Conservation (phyloP, 2,113 vertebrate genomes). For the Uropsilus gracilis region DNA sequence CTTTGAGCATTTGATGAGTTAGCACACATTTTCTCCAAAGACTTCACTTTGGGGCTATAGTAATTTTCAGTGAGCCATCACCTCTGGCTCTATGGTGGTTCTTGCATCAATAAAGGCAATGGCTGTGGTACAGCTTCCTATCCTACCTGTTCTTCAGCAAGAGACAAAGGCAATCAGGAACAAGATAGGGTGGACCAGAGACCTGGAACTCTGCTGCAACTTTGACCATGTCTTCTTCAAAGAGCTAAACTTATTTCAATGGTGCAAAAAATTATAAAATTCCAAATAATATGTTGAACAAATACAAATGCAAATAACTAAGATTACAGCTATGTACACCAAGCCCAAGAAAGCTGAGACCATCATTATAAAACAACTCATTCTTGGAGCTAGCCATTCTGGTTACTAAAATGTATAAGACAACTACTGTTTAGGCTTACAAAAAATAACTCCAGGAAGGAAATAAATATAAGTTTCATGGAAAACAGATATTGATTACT, state of each 20-base stretch:
- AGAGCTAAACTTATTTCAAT: constrained; percentile 53
- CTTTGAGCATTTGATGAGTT: no score
- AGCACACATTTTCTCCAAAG: no score
- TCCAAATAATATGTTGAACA: constrained; percentile 47
- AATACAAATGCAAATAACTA: constrained; percentile 50
- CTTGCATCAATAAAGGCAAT: not conserved
- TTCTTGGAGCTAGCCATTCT: constrained; percentile 8
- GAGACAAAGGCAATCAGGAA: no score
- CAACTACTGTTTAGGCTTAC: constrained; percentile 23
- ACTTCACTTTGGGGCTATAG: not conserved
- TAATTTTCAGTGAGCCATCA: not conserved
- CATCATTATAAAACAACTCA: constrained; percentile 41
- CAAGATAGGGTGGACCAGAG: no score
- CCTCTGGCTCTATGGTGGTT: not conserved
- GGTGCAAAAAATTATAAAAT: constrained; percentile 49
- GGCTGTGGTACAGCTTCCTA: not conserved
- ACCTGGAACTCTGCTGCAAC: not conserved
- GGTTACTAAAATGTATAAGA: constrained; percentile 38
- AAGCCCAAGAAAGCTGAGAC: constrained; percentile 44
- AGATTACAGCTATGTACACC: constrained; percentile 37
- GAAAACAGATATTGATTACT: not conserved
- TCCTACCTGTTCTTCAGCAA: no score
- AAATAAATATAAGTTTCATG: constrained; percentile 32
- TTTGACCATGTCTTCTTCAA: not conserved
- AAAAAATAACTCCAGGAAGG: not conserved